phyloP scores from a whole-genome alignment of 2,888 invertebrate genomes.

The Xanthia togata region DNA sequence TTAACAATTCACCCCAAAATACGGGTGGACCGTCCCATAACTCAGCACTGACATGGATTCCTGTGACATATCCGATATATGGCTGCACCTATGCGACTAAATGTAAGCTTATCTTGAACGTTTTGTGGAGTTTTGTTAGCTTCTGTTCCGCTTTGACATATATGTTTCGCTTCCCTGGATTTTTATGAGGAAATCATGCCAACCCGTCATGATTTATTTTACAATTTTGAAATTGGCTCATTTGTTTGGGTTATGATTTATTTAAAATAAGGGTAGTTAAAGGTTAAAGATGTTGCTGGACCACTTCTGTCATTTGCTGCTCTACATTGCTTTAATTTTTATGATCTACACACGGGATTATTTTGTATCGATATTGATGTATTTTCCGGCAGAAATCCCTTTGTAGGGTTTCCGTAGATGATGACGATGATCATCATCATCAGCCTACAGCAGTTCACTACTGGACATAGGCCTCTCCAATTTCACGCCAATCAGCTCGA shows the following conservation, averaged over 20 bases:
- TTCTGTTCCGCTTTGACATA: conserved; percentile 35
- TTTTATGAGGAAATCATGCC: neutral
- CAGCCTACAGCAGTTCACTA: no score
- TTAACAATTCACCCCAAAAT: conserved; percentile 79
- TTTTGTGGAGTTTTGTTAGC: conserved; percentile 49
- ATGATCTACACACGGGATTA: neutral
- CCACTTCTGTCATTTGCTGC: neutral
- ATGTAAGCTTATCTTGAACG: conserved; percentile 57
- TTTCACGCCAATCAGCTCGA: no score
- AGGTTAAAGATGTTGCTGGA: neutral
- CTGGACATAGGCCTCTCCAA: no score
- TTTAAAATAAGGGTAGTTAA: neutral
- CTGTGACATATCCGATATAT: conserved; percentile 69
- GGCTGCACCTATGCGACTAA: conserved; percentile 60
- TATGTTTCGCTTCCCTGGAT: conserved; percentile 13
- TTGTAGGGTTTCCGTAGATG: neutral
- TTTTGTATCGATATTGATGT: neutral
- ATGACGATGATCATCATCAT: neutral
- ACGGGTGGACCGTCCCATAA: conserved; percentile 70
- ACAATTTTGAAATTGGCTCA: neutral
- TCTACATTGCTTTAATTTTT: neutral
- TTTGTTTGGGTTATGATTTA: neutral
- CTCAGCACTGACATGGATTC: conserved; percentile 74
- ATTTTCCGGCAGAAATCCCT: neutral
- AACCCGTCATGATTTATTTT: conserved; percentile 20